A percentile compares a stretch with the other conserved stretches of the same genome.
Evolutionary conservation across 2,888 invertebrate genomes (phyloP).

Genomic region (Thymelicus acteon): DNA sequence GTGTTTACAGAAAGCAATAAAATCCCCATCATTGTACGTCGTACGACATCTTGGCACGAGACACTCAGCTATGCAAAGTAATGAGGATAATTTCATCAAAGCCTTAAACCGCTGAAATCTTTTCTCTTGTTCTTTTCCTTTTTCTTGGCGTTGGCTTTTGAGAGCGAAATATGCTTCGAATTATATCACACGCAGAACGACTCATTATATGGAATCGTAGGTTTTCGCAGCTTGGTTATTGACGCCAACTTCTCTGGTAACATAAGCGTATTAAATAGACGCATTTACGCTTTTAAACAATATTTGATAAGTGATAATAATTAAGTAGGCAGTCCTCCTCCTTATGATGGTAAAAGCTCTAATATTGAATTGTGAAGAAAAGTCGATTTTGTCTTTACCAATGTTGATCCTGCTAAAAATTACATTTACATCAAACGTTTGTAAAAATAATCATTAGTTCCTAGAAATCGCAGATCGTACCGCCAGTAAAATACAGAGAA

Average conservation of each 20-base stretch:
- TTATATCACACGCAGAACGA: background rate
- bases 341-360: too few relatives aligned
- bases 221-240: too few relatives aligned
- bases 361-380: too few relatives aligned
- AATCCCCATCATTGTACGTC: conserved; percentile 55
- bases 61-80: conserved; percentile 30
- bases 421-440: too few relatives aligned
- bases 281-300: too few relatives aligned
- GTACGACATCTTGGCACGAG: conserved; percentile 59
- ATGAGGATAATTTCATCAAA: conserved; percentile 18
- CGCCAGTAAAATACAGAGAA: conserved; percentile 17
- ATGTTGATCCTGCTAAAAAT: too few relatives aligned
- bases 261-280: too few relatives aligned
- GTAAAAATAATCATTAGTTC: too few relatives aligned
- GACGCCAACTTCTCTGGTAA: too few relatives aligned
- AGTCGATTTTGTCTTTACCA: too few relatives aligned
- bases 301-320: too few relatives aligned
- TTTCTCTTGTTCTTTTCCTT: conserved; percentile 10
- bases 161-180: background rate
- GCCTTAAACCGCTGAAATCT: conserved; percentile 5
- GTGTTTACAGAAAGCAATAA: conserved; percentile 58
- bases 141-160: background rate
- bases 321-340: too few relatives aligned
- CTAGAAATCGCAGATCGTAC: conserved; percentile 9
- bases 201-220: background rate